phyloP scores from a whole-genome alignment of 2,888 invertebrate species.

The Rhynchonema sp. region DNA sequence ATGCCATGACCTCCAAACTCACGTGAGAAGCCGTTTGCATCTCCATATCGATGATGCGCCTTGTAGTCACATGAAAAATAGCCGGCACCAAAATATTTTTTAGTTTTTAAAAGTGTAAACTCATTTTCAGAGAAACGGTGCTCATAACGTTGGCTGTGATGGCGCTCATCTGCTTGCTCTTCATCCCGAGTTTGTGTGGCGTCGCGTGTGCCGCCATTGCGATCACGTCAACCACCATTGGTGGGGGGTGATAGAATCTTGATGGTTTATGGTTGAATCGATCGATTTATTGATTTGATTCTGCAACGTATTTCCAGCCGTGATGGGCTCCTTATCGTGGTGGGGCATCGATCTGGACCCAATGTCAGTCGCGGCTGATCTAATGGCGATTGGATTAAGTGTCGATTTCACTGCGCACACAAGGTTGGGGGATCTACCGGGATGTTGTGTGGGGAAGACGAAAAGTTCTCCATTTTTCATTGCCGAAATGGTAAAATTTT shows the following conservation, averaged over 20 bases:
- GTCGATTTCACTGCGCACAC: conserved; percentile 1
- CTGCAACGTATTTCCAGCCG: background rate
- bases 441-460: background rate
- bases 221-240: background rate
- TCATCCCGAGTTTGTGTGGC: conserved; percentile 1
- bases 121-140: background rate
- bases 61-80: too few relatives aligned
- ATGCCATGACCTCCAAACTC: too few relatives aligned
- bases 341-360: background rate
- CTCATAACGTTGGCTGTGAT: background rate
- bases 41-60: too few relatives aligned
- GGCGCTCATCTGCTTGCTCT: background rate
- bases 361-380: background rate
- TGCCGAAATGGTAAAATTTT: background rate
- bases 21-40: too few relatives aligned
- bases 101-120: too few relatives aligned
- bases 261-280: too few relatives aligned
- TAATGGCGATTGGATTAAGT: background rate
- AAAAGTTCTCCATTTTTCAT: background rate
- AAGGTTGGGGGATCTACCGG: background rate
- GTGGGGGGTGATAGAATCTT: background rate
- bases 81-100: too few relatives aligned
- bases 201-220: background rate
- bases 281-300: too few relatives aligned
- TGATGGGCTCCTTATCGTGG: background rate